A percentile compares a stretch with the other conserved stretches of the same genome.
These are phyloP conservation scores for Phaonia tiefii DNA, from an alignment of 2,888 invertebrate species.

Conservation along the genomic window DNA sequence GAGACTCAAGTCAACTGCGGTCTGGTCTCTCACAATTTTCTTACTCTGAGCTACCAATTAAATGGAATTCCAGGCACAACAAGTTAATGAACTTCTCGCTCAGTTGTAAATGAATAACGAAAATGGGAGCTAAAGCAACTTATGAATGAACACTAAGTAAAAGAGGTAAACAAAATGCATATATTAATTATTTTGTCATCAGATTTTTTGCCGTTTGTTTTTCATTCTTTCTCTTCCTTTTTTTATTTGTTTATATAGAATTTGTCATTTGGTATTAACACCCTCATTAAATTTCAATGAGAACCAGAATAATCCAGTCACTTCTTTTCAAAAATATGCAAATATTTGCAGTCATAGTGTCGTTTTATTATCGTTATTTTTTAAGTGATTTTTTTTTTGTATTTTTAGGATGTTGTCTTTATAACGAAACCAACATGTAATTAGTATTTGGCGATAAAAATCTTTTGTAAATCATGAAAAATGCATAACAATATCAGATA, in stretches of 20 bases:
- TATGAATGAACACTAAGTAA: slow-evolving; percentile 10
- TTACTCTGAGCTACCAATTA: slow-evolving; percentile 14
- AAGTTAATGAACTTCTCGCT: slow-evolving; percentile 54
- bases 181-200: slow-evolving; percentile 46
- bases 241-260: slow-evolving; percentile 10
- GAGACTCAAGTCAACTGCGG: neutral
- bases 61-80: neutral
- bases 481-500: slow-evolving; percentile 9
- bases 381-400: slow-evolving; percentile 25
- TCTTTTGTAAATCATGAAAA: slow-evolving; percentile 1
- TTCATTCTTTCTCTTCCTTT: slow-evolving; percentile 3
- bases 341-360: slow-evolving; percentile 2
- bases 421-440: neutral
- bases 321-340: slow-evolving; percentile 29
- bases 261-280: slow-evolving; percentile 46
- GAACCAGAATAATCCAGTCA: slow-evolving; percentile 24
- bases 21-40: neutral
- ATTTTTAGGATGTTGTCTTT: slow-evolving; percentile 33
- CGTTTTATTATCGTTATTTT: slow-evolving; percentile 4
- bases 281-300: slow-evolving; percentile 60
- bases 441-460: slow-evolving; percentile 11
- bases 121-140: neutral
- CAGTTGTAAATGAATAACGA: neutral
- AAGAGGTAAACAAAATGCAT: slow-evolving; percentile 12
- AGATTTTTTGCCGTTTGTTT: slow-evolving; percentile 39